Evolutionary conservation across 2,797 vertebrate genomes (phyloP).

Genomic region (Myotis daubentonii): DNA sequence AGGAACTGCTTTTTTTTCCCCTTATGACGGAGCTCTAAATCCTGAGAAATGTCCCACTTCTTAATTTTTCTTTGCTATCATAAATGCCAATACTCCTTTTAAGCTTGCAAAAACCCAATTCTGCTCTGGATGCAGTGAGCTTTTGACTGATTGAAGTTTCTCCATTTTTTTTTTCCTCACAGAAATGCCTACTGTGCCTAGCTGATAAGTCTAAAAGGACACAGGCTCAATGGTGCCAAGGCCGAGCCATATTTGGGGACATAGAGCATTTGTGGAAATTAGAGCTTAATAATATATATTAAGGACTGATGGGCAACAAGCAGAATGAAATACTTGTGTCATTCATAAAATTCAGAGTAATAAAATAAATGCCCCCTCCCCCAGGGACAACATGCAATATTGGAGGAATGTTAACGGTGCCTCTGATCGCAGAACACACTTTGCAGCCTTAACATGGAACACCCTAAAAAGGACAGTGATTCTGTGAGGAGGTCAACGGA

Average conservation of each 20-base stretch:
- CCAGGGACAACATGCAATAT: background rate
- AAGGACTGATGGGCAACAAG: conserved; percentile 31
- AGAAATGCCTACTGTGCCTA: conserved; percentile 55
- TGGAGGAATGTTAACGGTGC: conserved; percentile 32
- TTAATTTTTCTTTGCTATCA: conserved; percentile 33
- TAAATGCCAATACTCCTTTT: conserved; percentile 39
- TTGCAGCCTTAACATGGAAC: conserved; percentile 33
- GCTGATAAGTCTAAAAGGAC: conserved; percentile 46
- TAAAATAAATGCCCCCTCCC: background rate
- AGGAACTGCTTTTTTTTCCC: background rate
- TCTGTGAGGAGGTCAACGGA: background rate
- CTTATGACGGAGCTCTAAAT: background rate
- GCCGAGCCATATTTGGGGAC: background rate
- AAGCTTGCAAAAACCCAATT: conserved; percentile 54
- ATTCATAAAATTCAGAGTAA: conserved; percentile 53
- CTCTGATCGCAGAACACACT: background rate
- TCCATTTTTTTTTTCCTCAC: conserved; percentile 33
- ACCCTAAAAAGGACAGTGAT: conserved; percentile 12
- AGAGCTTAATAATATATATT: conserved; percentile 60
- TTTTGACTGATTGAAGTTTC: conserved; percentile 54
- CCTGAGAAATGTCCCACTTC: conserved; percentile 37
- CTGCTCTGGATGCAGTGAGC: conserved; percentile 22
- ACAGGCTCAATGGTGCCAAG: background rate
- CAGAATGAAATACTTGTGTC: conserved; percentile 38
- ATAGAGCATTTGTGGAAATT: conserved; percentile 9